Conservation (phyloP, 2,113 vertebrate species). For the Stictonetta naevosa region DNA sequence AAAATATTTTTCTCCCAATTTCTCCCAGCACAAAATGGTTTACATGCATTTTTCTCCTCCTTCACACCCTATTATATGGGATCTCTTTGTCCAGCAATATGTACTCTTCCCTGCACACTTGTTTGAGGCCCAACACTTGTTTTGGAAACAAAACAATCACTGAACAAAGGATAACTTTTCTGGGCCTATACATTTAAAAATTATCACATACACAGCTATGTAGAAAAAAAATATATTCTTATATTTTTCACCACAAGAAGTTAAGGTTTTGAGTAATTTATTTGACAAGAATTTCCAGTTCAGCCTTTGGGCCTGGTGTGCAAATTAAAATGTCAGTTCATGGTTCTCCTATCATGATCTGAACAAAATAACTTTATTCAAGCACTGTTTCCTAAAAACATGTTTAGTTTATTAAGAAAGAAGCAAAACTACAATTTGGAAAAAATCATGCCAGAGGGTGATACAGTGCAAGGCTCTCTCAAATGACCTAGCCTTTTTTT, state of each 20-base stretch:
- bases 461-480: background rate
- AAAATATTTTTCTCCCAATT: background rate
- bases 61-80: constrained; percentile 10
- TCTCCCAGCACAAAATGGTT: background rate
- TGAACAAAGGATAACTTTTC: background rate
- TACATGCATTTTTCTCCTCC: background rate
- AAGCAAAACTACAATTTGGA: background rate
- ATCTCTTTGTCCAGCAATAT: constrained; percentile 11
- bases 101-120: constrained; percentile 1
- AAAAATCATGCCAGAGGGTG: background rate
- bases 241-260: background rate
- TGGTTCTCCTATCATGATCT: background rate
- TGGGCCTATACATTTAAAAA: background rate
- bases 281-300: background rate
- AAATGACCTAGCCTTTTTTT: background rate
- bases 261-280: background rate
- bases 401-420: no score
- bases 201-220: background rate
- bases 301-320: background rate
- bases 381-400: background rate
- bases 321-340: background rate
- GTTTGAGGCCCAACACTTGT: background rate
- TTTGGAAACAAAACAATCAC: background rate
- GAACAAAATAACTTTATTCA: background rate
- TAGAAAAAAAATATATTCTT: background rate